These are phyloP conservation scores for Cacoxenus indagator DNA, from an alignment of 2,888 invertebrate species.

Conservation along the genomic window DNA sequence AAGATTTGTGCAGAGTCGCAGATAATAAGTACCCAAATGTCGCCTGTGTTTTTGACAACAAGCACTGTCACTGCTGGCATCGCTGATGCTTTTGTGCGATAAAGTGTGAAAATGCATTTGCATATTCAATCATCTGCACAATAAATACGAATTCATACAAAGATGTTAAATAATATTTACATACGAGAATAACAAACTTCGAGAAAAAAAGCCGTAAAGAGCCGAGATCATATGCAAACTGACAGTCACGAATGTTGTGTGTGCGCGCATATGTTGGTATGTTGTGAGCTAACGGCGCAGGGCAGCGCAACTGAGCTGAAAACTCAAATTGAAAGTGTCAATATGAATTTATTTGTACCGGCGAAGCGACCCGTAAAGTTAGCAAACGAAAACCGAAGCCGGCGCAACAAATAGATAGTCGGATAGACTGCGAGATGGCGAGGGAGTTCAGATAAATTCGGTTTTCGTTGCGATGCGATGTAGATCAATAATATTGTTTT, in stretches of 20 bases:
- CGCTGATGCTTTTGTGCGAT: not conserved
- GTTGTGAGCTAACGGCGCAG: constrained; percentile 24
- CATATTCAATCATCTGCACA: constrained; percentile 67
- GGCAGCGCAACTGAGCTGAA: not conserved
- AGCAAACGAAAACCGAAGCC: constrained; percentile 1
- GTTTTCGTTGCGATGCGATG: not conserved
- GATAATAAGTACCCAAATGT: constrained; percentile 16
- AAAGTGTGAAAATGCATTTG: constrained; percentile 68
- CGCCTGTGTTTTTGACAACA: constrained; percentile 6
- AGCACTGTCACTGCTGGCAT: constrained; percentile 34
- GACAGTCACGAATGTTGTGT: not conserved
- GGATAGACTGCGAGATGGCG: not conserved
- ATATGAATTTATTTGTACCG: constrained; percentile 37
- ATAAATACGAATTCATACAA: constrained; percentile 60
- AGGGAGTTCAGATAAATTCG: not conserved
- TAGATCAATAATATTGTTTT: constrained; percentile 36
- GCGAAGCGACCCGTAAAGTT: constrained; percentile 49
- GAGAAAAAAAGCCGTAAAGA: not conserved
- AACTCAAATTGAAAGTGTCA: constrained; percentile 58
- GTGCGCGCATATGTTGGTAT: not conserved
- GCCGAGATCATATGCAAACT: constrained; percentile 27
- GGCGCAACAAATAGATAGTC: not conserved
- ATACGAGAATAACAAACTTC: constrained; percentile 55
- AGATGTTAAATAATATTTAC: constrained; percentile 60
- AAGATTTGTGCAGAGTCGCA: not conserved